phyloP scores from a whole-genome alignment of 2,113 vertebrate genomes.

The Riparia riparia region DNA sequence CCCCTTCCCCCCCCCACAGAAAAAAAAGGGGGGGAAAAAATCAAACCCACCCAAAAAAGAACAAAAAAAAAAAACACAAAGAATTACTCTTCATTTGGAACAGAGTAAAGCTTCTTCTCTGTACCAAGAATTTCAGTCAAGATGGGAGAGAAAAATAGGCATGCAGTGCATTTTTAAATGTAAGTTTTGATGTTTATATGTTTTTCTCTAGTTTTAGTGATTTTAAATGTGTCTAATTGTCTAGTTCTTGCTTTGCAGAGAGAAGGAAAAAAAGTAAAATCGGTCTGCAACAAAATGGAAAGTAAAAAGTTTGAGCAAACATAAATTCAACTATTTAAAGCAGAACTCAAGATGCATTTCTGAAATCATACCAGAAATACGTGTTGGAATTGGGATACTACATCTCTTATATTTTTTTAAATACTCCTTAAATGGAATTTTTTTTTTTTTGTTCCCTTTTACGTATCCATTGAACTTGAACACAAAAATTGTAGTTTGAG shows the following conservation, averaged over 20 bases:
- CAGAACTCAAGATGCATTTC: not conserved
- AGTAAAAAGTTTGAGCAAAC: not conserved
- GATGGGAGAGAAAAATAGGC: not conserved
- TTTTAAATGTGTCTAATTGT: not conserved
- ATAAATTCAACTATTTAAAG: not conserved
- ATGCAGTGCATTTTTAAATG: rapidly evolving
- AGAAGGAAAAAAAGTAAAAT: not conserved
- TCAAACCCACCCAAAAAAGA: too few relatives aligned
- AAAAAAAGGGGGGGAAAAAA: too few relatives aligned
- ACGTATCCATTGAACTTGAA: not conserved
- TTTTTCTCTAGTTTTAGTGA: not conserved
- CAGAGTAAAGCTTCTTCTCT: not conserved
- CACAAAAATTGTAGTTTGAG: not conserved
- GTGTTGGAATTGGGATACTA: not conserved
- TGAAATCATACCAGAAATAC: not conserved
- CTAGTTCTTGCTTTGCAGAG: not conserved
- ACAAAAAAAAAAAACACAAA: too few relatives aligned
- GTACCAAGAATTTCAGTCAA: not conserved
- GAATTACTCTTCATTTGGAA: not conserved
- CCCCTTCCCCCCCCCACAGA: too few relatives aligned
- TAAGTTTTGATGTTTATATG: not conserved
- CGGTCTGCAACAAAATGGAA: not conserved
- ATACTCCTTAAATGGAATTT: not conserved
- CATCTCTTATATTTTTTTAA: not conserved
- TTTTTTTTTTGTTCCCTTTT: not conserved